Evolutionary conservation across 2,888 invertebrate species (phyloP).

Genomic region (Sminthurinus aureus): DNA sequence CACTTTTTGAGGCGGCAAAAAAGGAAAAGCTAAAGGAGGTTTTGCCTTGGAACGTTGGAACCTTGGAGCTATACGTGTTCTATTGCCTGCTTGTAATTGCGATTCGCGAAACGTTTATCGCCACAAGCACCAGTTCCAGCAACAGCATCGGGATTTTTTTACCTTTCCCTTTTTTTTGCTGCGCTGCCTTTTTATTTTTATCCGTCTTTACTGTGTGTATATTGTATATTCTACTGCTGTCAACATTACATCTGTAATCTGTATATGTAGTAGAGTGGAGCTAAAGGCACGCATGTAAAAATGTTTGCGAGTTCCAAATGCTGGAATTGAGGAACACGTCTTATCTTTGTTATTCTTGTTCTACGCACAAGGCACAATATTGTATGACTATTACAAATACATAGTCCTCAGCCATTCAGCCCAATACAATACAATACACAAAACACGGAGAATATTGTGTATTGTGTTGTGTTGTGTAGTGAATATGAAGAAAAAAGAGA

Average conservation of each 20-base stretch:
- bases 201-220: neutral
- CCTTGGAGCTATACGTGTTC: neutral
- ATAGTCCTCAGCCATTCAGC: no score
- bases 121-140: neutral
- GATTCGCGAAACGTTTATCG: slow-evolving; percentile 27
- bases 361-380: no score
- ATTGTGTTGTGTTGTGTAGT: no score
- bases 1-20: neutral
- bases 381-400: no score
- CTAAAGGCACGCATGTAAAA: neutral
- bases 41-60: no score
- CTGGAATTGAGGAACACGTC: no score
- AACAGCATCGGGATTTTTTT: neutral
- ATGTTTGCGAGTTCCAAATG: no score
- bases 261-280: neutral
- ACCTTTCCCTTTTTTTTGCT: neutral
- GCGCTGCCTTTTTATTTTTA: neutral
- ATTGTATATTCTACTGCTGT: neutral
- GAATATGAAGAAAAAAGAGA: no score
- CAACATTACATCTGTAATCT: no score
- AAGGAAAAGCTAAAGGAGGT: neutral
- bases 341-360: no score
- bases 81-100: slow-evolving; percentile 6
- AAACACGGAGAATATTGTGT: no score
- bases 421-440: no score